phyloP scores from a whole-genome alignment of 2,797 vertebrate genomes.

The Erpetoichthys calabaricus region DNA sequence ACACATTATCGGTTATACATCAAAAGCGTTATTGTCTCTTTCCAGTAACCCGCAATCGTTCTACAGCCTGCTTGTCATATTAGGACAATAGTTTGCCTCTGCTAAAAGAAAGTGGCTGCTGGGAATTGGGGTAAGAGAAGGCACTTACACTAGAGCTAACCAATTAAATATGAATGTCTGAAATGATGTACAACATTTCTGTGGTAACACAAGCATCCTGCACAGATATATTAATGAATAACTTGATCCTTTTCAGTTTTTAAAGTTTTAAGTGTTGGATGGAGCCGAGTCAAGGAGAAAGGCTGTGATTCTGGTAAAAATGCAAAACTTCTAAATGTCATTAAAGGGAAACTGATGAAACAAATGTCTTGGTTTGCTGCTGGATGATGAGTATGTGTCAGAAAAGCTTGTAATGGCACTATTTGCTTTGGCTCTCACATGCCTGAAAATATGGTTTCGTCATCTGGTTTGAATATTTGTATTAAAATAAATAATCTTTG shows the following conservation, averaged over 20 bases:
- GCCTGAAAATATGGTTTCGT: conserved; percentile 22
- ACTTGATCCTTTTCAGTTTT: neutral
- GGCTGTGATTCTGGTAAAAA: conserved; percentile 19
- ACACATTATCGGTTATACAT: no score
- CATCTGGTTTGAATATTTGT: conserved; percentile 55
- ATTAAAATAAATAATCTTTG: conserved; percentile 63
- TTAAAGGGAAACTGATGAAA: conserved; percentile 27
- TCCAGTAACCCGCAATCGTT: no score
- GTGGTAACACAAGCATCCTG: neutral
- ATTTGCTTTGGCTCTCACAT: conserved; percentile 30
- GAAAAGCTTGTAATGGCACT: conserved; percentile 30
- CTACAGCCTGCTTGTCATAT: no score
- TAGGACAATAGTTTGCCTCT: no score
- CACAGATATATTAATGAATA: neutral
- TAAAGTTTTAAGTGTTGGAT: neutral
- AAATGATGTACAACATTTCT: neutral
- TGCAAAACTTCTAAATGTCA: conserved; percentile 24
- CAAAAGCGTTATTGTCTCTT: no score
- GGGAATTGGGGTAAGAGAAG: no score
- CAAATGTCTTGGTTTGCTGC: conserved; percentile 16
- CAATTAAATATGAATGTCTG: no score
- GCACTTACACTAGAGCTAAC: no score
- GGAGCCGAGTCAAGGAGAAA: conserved; percentile 8
- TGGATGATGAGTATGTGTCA: conserved; percentile 24
- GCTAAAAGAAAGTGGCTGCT: no score